Evolutionary conservation across 1,140 invertebrate genomes (phyloP).

Genomic region (Leptestheria dahalacensis): DNA sequence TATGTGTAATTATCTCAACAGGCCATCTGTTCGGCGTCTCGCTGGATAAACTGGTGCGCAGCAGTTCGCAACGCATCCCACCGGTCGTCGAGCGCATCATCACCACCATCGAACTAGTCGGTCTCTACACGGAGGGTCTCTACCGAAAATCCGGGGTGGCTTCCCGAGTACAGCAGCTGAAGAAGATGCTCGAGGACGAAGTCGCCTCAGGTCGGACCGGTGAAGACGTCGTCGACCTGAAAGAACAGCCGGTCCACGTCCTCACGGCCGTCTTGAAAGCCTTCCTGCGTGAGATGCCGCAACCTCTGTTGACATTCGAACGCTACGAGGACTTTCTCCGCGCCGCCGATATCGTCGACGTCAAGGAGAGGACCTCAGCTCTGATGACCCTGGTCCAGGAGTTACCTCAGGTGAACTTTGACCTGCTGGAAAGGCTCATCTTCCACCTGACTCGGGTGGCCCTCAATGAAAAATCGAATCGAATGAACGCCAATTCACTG

Average conservation of each 20-base stretch:
- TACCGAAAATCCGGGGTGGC: constrained; percentile 79
- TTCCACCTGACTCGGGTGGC: constrained; percentile 83
- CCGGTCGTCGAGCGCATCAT: constrained; percentile 72
- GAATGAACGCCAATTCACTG: constrained; percentile 79
- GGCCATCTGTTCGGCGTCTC: constrained; percentile 37
- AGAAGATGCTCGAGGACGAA: constrained; percentile 23
- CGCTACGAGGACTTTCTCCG: constrained; percentile 86
- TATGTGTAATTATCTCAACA: constrained; percentile 20
- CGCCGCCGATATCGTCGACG: constrained; percentile 63
- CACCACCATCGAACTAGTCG: constrained; percentile 76
- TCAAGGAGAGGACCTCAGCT: constrained; percentile 63
- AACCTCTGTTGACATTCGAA: constrained; percentile 82
- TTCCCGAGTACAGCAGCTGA: constrained; percentile 30
- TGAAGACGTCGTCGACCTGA: constrained; percentile 13
- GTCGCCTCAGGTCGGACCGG: neutral
- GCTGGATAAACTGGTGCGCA: constrained; percentile 37
- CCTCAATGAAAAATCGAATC: constrained; percentile 68
- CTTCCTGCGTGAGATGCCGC: constrained; percentile 82
- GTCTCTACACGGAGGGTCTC: constrained; percentile 80
- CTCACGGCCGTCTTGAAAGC: constrained; percentile 78
- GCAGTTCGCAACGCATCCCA: constrained; percentile 43
- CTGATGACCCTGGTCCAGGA: constrained; percentile 76
- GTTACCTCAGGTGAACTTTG: constrained; percentile 74
- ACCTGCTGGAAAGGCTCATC: constrained; percentile 78
- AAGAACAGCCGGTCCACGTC: constrained; percentile 58